Evolutionary conservation across 2,113 vertebrate species (phyloP).

Genomic region (Vireo altiloquus): DNA sequence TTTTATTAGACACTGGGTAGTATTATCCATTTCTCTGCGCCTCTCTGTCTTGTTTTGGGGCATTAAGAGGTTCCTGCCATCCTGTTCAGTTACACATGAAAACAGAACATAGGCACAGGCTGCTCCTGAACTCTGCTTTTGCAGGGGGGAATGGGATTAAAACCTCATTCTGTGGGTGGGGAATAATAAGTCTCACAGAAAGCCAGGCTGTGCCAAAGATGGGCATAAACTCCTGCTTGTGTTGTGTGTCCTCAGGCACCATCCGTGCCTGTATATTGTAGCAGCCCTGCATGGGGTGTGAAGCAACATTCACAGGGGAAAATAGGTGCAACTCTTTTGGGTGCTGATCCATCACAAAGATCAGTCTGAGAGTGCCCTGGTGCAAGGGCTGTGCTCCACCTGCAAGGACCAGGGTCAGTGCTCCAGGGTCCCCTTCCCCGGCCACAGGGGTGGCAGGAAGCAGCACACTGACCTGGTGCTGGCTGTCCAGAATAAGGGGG

Average conservation of each 20-base stretch:
- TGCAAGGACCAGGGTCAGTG: neutral
- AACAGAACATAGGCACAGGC: neutral
- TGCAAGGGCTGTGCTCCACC: neutral
- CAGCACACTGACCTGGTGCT: neutral
- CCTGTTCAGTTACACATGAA: neutral
- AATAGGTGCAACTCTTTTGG: neutral
- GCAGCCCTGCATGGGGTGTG: neutral
- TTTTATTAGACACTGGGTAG: conserved; percentile 2
- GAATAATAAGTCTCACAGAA: neutral
- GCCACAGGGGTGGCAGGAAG: neutral
- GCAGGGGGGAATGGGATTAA: neutral
- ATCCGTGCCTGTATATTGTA: neutral
- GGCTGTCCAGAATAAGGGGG: neutral
- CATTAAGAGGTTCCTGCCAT: neutral
- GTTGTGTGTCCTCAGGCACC: neutral
- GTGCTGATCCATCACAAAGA: neutral
- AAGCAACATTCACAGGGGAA: neutral
- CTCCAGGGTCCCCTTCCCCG: neutral
- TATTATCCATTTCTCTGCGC: neutral
- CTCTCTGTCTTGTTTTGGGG: neutral
- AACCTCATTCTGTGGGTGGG: neutral
- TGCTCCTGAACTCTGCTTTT: neutral
- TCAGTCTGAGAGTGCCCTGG: neutral
- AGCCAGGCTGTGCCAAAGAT: neutral
- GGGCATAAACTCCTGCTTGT: neutral